These are phyloP conservation scores for Ameiurus melas DNA, from an alignment of 2,113 vertebrate genomes.

Conservation along the genomic window DNA sequence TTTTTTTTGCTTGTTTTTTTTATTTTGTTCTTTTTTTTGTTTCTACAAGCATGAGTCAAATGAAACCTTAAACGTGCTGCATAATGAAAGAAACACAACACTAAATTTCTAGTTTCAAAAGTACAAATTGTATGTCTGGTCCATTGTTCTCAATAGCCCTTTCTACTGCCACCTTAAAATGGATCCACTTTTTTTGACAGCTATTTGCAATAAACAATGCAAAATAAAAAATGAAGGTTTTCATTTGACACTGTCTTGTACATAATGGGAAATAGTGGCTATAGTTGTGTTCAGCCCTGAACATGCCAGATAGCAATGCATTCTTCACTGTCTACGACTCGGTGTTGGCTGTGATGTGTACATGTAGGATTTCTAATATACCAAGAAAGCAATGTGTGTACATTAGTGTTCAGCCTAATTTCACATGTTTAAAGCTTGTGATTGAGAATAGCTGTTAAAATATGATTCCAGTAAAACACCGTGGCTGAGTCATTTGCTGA, in stretches of 20 bases:
- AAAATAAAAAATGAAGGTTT: not conserved
- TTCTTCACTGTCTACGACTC: not conserved
- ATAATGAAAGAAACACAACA: not conserved
- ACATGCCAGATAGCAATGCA: not conserved
- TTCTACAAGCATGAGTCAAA: not conserved
- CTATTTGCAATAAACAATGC: not conserved
- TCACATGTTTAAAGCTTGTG: not conserved
- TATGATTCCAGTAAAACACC: not conserved
- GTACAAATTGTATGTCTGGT: not conserved
- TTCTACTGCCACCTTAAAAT: not conserved
- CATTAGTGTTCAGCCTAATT: not conserved
- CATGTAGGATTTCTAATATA: not conserved
- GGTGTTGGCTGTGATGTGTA: not conserved
- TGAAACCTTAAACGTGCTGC: not conserved
- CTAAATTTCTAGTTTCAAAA: not conserved
- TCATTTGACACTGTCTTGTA: not conserved
- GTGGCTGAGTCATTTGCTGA: not conserved
- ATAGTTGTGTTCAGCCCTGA: not conserved
- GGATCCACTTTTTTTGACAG: not conserved
- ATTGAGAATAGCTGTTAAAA: not conserved
- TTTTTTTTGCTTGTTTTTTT: not conserved
- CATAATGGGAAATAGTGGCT: not conserved
- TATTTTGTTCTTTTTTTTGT: not conserved
- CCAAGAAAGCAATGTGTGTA: not conserved
- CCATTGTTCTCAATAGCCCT: not conserved